Evolutionary conservation across 2,888 invertebrate genomes (phyloP).

Genomic region (Drosophila subquinaria): DNA sequence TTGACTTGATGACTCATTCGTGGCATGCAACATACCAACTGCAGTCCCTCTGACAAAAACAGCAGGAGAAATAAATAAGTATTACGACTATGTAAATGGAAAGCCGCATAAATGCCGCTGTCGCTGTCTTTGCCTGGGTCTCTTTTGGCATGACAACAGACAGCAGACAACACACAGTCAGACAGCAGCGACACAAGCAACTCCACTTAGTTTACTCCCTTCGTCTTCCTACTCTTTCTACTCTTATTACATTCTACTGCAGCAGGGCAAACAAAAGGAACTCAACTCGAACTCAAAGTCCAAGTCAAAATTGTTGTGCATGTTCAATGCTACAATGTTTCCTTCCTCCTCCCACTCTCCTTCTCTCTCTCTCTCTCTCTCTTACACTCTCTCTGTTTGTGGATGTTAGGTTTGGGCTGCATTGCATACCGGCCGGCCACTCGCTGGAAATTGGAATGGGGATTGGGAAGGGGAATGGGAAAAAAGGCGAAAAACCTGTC

Average conservation of each 20-base stretch:
- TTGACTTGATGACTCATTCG: constrained; percentile 30
- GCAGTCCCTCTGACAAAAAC: constrained; percentile 12
- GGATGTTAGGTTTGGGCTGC: constrained; percentile 28
- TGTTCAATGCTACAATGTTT: constrained; percentile 63
- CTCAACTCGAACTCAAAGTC: constrained; percentile 66
- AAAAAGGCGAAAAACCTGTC: constrained; percentile 64
- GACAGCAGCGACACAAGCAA: constrained; percentile 49
- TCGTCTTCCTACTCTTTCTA: not conserved
- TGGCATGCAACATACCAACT: constrained; percentile 19
- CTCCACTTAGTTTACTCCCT: constrained; percentile 53
- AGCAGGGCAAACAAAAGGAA: constrained; percentile 57
- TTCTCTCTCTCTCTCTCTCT: not conserved
- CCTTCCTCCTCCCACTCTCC: constrained; percentile 24
- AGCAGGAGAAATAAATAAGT: constrained; percentile 54
- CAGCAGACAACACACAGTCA: constrained; percentile 42
- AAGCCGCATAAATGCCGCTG: constrained; percentile 73
- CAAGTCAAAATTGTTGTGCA: constrained; percentile 73
- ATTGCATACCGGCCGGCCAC: constrained; percentile 70
- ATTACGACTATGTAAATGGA: constrained; percentile 73
- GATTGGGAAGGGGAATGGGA: constrained; percentile 30
- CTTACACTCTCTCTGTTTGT: not conserved
- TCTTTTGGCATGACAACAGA: constrained; percentile 58
- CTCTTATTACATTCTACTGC: constrained; percentile 11
- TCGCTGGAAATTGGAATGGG: constrained; percentile 17
- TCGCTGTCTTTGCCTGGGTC: not conserved